Conservation (phyloP, 2,888 invertebrate species). For the Rotaria magnacalcarata region DNA sequence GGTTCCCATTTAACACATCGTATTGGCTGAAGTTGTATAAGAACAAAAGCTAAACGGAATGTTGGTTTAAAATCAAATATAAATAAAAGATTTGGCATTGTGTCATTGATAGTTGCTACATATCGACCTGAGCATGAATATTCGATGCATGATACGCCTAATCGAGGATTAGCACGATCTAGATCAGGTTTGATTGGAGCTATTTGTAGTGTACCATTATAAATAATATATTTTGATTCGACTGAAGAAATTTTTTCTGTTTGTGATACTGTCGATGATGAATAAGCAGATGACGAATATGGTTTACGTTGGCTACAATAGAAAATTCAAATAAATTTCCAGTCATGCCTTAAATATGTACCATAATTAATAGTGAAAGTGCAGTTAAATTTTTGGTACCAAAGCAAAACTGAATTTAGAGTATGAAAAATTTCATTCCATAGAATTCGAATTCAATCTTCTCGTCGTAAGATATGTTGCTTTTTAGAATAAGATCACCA, state of each 20-base stretch:
- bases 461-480: too few species aligned
- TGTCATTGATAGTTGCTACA: slow-evolving; percentile 56
- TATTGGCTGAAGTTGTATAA: slow-evolving; percentile 57
- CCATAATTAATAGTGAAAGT: too few species aligned
- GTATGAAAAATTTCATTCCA: too few species aligned
- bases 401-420: too few species aligned
- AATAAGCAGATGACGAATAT: background rate
- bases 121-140: slow-evolving; percentile 58
- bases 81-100: slow-evolving; percentile 59
- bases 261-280: background rate
- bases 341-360: too few species aligned
- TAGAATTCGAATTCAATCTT: too few species aligned
- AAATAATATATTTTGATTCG: slow-evolving; percentile 50
- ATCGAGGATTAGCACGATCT: slow-evolving; percentile 56
- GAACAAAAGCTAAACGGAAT: slow-evolving; percentile 53
- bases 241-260: background rate
- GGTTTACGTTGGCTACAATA: slow-evolving; percentile 9
- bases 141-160: slow-evolving; percentile 54
- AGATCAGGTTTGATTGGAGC: slow-evolving; percentile 54
- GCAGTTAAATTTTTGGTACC: too few species aligned
- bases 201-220: slow-evolving; percentile 50
- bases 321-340: background rate
- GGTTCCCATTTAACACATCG: slow-evolving; percentile 59
- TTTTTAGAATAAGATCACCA: too few species aligned
- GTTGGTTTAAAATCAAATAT: slow-evolving; percentile 56